A percentile compares a stretch with the other conserved stretches of the same genome.
phyloP scores from a whole-genome alignment of 2,888 invertebrate species.

The Labia minor region DNA sequence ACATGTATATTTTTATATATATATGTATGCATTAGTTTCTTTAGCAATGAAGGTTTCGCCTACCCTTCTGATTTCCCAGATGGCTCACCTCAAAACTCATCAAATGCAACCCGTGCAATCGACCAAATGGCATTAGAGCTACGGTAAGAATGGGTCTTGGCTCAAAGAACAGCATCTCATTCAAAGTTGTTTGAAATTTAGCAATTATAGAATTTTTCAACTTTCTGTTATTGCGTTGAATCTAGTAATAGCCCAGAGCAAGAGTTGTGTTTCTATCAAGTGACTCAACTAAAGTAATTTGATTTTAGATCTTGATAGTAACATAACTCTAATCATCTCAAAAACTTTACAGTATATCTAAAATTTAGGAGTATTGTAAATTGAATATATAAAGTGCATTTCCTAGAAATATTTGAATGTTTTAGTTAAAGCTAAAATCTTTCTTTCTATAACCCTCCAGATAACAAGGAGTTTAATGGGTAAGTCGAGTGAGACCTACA shows the following conservation, averaged over 20 bases:
- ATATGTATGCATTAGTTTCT: neutral
- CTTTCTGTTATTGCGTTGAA: neutral
- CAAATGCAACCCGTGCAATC: neutral
- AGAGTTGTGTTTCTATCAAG: neutral
- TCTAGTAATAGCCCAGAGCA: neutral
- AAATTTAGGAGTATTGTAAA: constrained; percentile 13
- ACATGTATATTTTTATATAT: no score
- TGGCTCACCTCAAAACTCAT: constrained; percentile 1
- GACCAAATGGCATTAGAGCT: constrained; percentile 13
- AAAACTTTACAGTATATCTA: constrained; percentile 7
- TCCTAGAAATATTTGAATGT: constrained; percentile 1
- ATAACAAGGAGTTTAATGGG: neutral
- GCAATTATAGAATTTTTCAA: constrained; percentile 1
- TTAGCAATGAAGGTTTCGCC: neutral
- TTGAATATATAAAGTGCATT: constrained; percentile 13
- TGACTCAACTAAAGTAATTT: neutral
- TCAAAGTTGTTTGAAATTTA: constrained; percentile 1
- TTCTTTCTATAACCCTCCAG: neutral
- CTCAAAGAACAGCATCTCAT: constrained; percentile 13
- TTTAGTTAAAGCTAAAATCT: constrained; percentile 5
- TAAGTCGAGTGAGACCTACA: neutral
- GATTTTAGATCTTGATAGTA: neutral
- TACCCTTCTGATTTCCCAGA: neutral
- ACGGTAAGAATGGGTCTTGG: constrained; percentile 1
- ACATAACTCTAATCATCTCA: neutral